These are phyloP conservation scores for Nycteola revayana DNA, from an alignment of 2,888 invertebrate genomes.

Conservation along the genomic window DNA sequence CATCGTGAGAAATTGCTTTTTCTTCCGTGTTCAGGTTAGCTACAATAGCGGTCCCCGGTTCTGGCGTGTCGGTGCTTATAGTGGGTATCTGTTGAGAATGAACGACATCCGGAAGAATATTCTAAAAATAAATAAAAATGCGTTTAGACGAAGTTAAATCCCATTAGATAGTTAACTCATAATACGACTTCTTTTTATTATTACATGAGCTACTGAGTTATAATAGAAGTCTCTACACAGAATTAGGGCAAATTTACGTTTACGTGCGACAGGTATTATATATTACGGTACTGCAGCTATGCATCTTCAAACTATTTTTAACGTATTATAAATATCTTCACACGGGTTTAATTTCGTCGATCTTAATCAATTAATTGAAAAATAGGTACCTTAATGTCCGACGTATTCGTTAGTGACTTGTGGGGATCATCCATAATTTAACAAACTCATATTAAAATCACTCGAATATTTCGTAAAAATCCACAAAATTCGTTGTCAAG, in stretches of 20 bases:
- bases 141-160: no score
- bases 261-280: conserved; percentile 33
- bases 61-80: conserved; percentile 49
- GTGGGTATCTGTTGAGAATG: conserved; percentile 73
- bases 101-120: conserved; percentile 79
- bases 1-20: conserved; percentile 35
- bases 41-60: conserved; percentile 42
- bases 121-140: conserved; percentile 77
- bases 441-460: conserved; percentile 69
- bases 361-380: conserved; percentile 10
- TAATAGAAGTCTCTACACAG: neutral
- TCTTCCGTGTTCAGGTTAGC: conserved; percentile 40
- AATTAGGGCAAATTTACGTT: conserved; percentile 19
- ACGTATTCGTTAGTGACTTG: conserved; percentile 47
- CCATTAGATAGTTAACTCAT: no score
- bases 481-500: conserved; percentile 73
- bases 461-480: conserved; percentile 54
- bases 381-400: conserved; percentile 62
- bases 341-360: conserved; percentile 34
- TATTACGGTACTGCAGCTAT: conserved; percentile 48
- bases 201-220: conserved; percentile 17
- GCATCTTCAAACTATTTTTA: conserved; percentile 65
- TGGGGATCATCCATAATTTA: conserved; percentile 76
- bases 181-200: no score
- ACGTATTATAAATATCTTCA: conserved; percentile 55